phyloP scores from a whole-genome alignment of 1,140 invertebrate genomes.

The Anagrus nilaparvatae region DNA sequence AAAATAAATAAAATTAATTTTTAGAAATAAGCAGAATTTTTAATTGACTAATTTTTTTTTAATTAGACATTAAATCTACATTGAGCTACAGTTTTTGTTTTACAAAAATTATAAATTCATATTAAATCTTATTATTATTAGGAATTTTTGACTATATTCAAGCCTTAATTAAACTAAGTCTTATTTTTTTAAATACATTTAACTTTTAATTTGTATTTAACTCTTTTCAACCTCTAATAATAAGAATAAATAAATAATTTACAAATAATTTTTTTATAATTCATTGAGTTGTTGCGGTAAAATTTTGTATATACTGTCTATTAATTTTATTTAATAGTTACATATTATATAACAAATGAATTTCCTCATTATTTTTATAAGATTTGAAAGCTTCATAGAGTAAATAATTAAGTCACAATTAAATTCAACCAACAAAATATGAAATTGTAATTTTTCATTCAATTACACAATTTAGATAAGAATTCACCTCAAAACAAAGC shows the following conservation, averaged over 20 bases:
- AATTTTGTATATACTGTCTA: no score
- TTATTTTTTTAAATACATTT: conserved; percentile 12
- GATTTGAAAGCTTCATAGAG: no score
- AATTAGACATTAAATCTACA: conserved; percentile 9
- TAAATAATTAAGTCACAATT: no score
- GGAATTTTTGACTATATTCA: conserved; percentile 13
- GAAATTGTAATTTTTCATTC: no score
- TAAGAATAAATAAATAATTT: conserved; percentile 14
- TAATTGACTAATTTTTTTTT: conserved; percentile 9
- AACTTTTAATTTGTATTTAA: background rate
- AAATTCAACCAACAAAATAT: no score
- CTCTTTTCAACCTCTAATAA: no score
- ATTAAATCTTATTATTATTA: conserved; percentile 13
- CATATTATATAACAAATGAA: no score
- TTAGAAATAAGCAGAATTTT: conserved; percentile 8
- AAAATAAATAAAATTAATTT: conserved; percentile 10
- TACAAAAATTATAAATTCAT: conserved; percentile 12
- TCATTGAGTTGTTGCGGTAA: no score
- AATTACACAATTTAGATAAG: no score
- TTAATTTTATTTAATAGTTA: no score
- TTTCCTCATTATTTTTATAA: no score
- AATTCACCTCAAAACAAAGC: no score
- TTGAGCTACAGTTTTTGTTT: conserved; percentile 7
- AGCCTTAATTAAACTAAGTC: conserved; percentile 13
- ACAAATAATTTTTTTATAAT: conserved; percentile 11